A percentile compares a stretch with the other conserved stretches of the same genome.
These are phyloP conservation scores for Acrobasis suavella DNA, from an alignment of 2,888 invertebrate genomes.

Conservation along the genomic window DNA sequence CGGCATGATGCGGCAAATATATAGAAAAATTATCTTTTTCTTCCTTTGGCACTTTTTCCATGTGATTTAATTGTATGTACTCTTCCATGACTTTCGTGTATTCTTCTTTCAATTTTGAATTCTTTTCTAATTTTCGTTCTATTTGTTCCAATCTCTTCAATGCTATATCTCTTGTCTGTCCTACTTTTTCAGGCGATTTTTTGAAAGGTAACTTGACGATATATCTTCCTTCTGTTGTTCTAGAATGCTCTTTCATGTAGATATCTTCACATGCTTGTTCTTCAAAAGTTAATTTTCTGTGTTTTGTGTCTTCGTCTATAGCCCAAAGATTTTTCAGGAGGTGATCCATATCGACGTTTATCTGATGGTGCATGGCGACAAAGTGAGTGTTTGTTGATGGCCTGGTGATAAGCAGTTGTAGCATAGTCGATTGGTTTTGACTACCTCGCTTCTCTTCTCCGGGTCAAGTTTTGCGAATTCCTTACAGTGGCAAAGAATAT, in stretches of 20 bases:
- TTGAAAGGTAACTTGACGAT: constrained; percentile 21
- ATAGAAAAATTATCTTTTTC: constrained; percentile 10
- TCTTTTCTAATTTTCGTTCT: constrained; percentile 20
- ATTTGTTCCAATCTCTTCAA: constrained; percentile 18
- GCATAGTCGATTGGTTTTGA: constrained; percentile 27
- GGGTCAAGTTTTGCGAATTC: constrained; percentile 26
- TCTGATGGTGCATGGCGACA: background rate
- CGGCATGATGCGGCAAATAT: constrained; percentile 19
- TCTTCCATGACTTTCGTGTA: constrained; percentile 23
- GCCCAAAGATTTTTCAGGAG: constrained; percentile 13
- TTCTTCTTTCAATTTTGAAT: constrained; percentile 17
- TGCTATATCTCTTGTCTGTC: constrained; percentile 21
- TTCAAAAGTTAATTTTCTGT: constrained; percentile 13
- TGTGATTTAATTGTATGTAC: constrained; percentile 21
- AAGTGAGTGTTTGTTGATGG: constrained; percentile 15
- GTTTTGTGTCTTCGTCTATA: constrained; percentile 5
- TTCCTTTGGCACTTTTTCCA: constrained; percentile 18
- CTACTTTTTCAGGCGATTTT: constrained; percentile 3
- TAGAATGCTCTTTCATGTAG: background rate
- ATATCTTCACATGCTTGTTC: constrained; percentile 15
- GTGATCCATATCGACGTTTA: constrained; percentile 1
- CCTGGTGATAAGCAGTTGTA: constrained; percentile 30
- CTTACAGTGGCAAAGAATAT: constrained; percentile 30
- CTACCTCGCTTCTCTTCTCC: constrained; percentile 25
- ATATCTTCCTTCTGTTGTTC: constrained; percentile 2